Conservation (phyloP, 2,888 invertebrate genomes). For the Metallyticus violacea region DNA sequence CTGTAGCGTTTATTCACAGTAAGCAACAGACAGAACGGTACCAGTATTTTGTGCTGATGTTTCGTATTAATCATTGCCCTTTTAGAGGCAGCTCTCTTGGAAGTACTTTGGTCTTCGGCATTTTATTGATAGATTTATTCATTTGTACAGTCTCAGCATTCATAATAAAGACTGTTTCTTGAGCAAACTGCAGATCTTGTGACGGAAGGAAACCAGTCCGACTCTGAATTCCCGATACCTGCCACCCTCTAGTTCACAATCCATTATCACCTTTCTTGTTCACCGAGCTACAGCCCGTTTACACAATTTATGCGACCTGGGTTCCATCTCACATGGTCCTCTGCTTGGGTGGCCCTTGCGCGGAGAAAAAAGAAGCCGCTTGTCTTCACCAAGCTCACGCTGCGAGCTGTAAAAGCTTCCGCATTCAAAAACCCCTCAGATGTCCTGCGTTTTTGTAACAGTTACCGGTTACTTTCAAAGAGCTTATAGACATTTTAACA, state of each 20-base stretch:
- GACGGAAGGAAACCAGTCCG: neutral
- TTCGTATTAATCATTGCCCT: too few species aligned
- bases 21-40: too few species aligned
- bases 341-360: neutral
- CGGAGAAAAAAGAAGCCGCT: neutral
- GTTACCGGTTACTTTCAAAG: too few species aligned
- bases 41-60: too few species aligned
- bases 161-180: too few species aligned
- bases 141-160: too few species aligned
- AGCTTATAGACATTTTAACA: too few species aligned
- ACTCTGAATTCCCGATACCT: neutral
- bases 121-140: too few species aligned
- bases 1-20: too few species aligned
- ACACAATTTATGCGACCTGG: neutral
- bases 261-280: neutral
- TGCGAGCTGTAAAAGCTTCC: neutral
- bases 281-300: neutral
- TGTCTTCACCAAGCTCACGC: neutral
- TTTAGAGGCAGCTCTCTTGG: too few species aligned
- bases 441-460: neutral
- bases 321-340: neutral
- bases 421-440: neutral
- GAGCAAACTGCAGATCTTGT: neutral
- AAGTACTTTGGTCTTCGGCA: too few species aligned
- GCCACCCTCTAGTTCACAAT: neutral